Base-by-base conservation (phyloP, 2,113 vertebrate species). In the Pelecanus crispus region DNA sequence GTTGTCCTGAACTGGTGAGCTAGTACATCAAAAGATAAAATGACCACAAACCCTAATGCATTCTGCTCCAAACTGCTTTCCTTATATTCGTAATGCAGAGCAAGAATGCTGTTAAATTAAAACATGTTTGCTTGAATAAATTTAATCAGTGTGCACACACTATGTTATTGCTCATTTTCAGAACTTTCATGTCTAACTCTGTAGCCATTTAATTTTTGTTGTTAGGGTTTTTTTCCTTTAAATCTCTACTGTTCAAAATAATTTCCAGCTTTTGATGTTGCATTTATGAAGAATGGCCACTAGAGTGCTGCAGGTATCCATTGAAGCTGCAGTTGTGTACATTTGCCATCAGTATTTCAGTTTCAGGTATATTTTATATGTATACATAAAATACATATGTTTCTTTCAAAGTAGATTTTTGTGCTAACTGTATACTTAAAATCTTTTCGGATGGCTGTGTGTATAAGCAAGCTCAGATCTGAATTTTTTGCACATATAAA, bases 261-360 rank as follows among this genome's bases (percentile, higher is more conserved):
- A 13, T 63, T 68, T 79, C 9, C 53, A 88, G 73, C 10, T 66
- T 92, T 81, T 79, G 56, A 65, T 68, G 89, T 61, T 98, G 98
- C 97, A 98, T 97, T 98, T 98, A 94, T 73, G 56, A 92, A 67
- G 67, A 98, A 94, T 58, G 91, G 81, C 98, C 99, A 99, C 98
- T 98, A 99, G 98, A 98, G 98, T 96, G 98, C 98, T 98, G 98
- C 97, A 98, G 93, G 86, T 97, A 91, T 91, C 97, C 95, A 95
- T 86, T 80, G 90, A 98, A 97, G 94, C 68, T 68, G 73, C 72
- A 74, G 21, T 50, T 81, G 49, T 50, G 38, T 42, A 34, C 14
- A 21, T 78, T 85, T 50, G 9, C 18, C 7, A 17, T 62, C 67
- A 63, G 10, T 36, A 78, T 61, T 74, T 56, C 47, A 34, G 44